Evolutionary conservation across 2,888 invertebrate genomes (phyloP).

Genomic region (Nyleta sp.): DNA sequence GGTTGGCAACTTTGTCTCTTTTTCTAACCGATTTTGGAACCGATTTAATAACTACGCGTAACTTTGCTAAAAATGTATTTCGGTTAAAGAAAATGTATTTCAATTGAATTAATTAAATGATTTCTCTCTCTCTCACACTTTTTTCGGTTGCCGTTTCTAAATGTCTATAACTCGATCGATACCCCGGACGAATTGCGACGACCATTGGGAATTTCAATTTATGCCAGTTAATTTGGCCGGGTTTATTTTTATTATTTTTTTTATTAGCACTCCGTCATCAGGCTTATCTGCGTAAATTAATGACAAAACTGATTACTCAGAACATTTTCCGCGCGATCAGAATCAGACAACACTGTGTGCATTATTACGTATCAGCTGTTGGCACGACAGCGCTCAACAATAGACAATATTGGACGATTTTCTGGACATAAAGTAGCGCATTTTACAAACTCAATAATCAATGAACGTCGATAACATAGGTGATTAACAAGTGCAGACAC

Average conservation of each 20-base stretch:
- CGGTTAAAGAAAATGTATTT: too few species aligned
- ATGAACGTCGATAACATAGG: too few species aligned
- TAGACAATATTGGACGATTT: constrained; percentile 8
- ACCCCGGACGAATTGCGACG: constrained; percentile 7
- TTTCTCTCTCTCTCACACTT: too few species aligned
- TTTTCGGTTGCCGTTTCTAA: not conserved
- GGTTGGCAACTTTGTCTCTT: too few species aligned
- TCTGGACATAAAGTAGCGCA: not conserved
- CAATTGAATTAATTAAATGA: too few species aligned
- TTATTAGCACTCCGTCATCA: constrained; percentile 41
- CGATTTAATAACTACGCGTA: too few species aligned
- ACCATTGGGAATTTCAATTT: constrained; percentile 48
- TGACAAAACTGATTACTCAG: constrained; percentile 41
- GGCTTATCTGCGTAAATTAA: constrained; percentile 44
- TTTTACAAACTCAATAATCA: too few species aligned
- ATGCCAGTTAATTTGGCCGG: constrained; percentile 41
- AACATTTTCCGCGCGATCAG: constrained; percentile 41
- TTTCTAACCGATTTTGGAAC: too few species aligned
- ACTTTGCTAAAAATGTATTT: too few species aligned
- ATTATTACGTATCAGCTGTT: constrained; percentile 39
- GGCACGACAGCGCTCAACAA: not conserved
- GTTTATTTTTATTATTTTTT: constrained; percentile 55
- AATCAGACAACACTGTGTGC: constrained; percentile 14
- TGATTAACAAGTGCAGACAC: too few species aligned
- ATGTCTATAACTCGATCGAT: constrained; percentile 10